Conservation (phyloP, 2,797 vertebrate genomes). For the Vireo griseus region DNA sequence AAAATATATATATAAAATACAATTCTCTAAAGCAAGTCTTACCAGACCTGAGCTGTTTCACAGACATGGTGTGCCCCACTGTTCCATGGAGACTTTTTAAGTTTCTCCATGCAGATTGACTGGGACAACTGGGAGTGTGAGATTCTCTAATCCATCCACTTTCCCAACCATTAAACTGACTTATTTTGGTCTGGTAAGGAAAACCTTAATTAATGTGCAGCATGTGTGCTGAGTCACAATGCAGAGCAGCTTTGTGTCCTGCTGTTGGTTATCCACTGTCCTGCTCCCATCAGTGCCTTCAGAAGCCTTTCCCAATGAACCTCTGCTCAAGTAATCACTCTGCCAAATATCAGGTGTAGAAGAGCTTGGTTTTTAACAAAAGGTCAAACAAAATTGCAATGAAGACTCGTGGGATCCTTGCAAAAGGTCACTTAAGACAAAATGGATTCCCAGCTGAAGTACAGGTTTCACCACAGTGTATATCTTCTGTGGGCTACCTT, state of each 20-base stretch:
- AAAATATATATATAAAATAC: background rate
- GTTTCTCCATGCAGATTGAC: background rate
- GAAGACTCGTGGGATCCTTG: conserved; percentile 5
- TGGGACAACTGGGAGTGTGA: accelerated
- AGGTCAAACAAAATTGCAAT: conserved; percentile 58
- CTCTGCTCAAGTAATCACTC: conserved; percentile 18
- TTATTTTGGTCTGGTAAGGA: background rate
- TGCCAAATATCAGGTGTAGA: conserved; percentile 39
- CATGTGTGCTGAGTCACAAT: background rate
- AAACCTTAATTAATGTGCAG: background rate
- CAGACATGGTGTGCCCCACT: accelerated
- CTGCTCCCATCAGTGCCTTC: background rate
- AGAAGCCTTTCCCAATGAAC: conserved; percentile 3
- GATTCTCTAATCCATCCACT: background rate
- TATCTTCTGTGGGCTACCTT: background rate
- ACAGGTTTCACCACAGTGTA: background rate
- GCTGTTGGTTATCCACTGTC: background rate
- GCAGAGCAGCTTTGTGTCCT: background rate
- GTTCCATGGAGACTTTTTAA: accelerated
- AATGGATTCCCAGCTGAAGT: conserved; percentile 19
- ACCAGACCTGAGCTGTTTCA: background rate
- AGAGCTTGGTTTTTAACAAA: conserved; percentile 43
- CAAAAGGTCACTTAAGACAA: conserved; percentile 50
- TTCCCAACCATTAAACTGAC: background rate
- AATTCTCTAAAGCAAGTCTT: background rate